These are phyloP conservation scores for Campopleginae sp. DNA, from an alignment of 2,888 invertebrate genomes.

Conservation along the genomic window DNA sequence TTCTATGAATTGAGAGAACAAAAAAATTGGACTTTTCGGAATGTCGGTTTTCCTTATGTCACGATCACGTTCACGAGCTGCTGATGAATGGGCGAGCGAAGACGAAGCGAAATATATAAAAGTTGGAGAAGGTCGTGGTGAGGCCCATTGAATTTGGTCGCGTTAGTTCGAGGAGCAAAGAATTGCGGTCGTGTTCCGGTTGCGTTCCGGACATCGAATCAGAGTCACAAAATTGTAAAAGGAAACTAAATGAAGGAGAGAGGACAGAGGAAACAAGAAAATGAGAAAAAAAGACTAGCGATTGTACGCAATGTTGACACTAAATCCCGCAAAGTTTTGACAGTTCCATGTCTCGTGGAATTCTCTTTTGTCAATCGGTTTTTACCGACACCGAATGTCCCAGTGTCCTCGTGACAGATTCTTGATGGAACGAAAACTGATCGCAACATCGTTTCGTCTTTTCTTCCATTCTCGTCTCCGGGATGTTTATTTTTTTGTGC, in stretches of 20 bases:
- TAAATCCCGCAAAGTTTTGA: slow-evolving; percentile 56
- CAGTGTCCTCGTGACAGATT: slow-evolving; percentile 20
- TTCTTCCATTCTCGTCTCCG: not conserved
- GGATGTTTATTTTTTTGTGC: slow-evolving; percentile 24
- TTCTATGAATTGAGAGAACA: slow-evolving; percentile 17
- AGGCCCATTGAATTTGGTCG: slow-evolving; percentile 50
- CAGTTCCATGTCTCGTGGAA: slow-evolving; percentile 29
- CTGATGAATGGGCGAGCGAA: slow-evolving; percentile 8
- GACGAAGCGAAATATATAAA: not conserved
- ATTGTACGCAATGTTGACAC: slow-evolving; percentile 30
- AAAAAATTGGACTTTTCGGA: slow-evolving; percentile 38
- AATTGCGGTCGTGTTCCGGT: slow-evolving; percentile 62
- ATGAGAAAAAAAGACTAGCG: slow-evolving; percentile 37
- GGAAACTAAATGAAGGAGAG: slow-evolving; percentile 9
- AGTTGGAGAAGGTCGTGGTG: slow-evolving; percentile 4
- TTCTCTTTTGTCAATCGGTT: slow-evolving; percentile 57
- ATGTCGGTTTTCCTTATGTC: slow-evolving; percentile 33
- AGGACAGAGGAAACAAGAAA: not conserved
- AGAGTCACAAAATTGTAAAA: slow-evolving; percentile 29
- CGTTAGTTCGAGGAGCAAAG: slow-evolving; percentile 36
- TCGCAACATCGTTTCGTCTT: slow-evolving; percentile 20
- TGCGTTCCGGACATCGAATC: slow-evolving; percentile 59
- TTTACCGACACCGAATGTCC: slow-evolving; percentile 7
- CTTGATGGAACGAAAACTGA: slow-evolving; percentile 61
- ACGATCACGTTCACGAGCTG: slow-evolving; percentile 56